phyloP scores from a whole-genome alignment of 2,113 vertebrate species.

The Motacilla tschutschensis region DNA sequence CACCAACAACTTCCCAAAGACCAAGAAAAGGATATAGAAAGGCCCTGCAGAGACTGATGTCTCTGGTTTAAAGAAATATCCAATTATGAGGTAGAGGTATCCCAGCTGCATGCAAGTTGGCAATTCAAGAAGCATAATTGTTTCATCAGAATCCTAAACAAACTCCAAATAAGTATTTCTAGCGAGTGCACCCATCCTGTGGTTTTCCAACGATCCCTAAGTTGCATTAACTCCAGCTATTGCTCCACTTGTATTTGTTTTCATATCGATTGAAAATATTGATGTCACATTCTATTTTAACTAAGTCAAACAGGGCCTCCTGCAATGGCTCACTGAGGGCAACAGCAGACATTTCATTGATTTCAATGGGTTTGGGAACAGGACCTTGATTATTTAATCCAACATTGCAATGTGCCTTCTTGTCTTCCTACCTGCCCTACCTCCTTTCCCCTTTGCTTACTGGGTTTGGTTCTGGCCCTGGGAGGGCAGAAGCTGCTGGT shows the following conservation, averaged over 20 bases:
- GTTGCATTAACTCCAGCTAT: background rate
- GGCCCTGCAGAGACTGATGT: background rate
- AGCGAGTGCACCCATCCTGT: background rate
- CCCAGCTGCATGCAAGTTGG: background rate
- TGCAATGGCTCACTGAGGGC: background rate
- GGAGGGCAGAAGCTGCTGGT: background rate
- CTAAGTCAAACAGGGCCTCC: background rate
- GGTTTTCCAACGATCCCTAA: background rate
- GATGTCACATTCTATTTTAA: background rate
- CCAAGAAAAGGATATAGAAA: background rate
- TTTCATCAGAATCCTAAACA: background rate
- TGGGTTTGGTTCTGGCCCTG: background rate
- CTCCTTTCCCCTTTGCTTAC: background rate
- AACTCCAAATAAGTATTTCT: background rate
- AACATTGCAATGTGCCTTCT: background rate
- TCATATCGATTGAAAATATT: background rate
- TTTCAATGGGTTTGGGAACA: background rate
- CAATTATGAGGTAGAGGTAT: background rate
- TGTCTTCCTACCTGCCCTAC: background rate
- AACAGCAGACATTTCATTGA: background rate
- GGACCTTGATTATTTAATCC: background rate
- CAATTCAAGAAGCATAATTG: background rate
- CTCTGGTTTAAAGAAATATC: background rate
- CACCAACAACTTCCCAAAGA: background rate
- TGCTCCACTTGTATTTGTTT: background rate